phyloP scores from a whole-genome alignment of 2,113 vertebrate genomes.

The Abramis brama region DNA sequence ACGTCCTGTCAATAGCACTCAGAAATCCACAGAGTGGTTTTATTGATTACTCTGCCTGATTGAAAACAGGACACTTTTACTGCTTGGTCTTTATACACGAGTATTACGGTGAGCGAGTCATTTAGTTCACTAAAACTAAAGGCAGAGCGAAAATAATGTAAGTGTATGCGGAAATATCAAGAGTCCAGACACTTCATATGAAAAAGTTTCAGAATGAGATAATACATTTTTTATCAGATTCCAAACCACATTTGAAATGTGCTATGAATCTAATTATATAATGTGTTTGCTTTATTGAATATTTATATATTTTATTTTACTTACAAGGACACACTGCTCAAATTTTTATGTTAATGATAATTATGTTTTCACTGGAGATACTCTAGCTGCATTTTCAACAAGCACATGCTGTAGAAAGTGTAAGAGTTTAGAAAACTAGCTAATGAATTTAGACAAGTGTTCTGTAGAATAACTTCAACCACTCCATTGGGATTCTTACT shows the following conservation, averaged over 20 bases:
- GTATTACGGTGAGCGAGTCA: neutral
- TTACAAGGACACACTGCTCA: too few relatives aligned
- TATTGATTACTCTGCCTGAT: constrained; percentile 48
- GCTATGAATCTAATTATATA: too few relatives aligned
- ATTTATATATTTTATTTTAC: too few relatives aligned
- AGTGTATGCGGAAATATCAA: too few relatives aligned
- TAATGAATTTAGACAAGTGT: neutral
- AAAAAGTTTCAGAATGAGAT: too few relatives aligned
- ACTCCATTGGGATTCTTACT: constrained; percentile 2
- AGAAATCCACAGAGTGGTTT: constrained; percentile 41
- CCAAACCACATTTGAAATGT: too few relatives aligned
- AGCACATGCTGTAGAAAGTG: neutral
- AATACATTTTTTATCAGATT: too few relatives aligned
- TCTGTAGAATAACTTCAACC: neutral
- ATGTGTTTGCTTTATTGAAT: too few relatives aligned
- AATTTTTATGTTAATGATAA: too few relatives aligned
- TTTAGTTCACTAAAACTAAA: neutral
- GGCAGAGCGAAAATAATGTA: neutral
- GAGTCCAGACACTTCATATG: too few relatives aligned
- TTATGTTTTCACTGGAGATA: too few relatives aligned
- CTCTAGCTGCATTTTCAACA: neutral
- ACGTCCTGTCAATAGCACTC: constrained; percentile 26
- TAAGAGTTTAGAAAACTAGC: neutral
- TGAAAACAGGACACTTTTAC: constrained; percentile 49
- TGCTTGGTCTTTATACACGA: constrained; percentile 8